Conservation (phyloP, 2,797 vertebrate species). For the Sebastes oblongus region DNA sequence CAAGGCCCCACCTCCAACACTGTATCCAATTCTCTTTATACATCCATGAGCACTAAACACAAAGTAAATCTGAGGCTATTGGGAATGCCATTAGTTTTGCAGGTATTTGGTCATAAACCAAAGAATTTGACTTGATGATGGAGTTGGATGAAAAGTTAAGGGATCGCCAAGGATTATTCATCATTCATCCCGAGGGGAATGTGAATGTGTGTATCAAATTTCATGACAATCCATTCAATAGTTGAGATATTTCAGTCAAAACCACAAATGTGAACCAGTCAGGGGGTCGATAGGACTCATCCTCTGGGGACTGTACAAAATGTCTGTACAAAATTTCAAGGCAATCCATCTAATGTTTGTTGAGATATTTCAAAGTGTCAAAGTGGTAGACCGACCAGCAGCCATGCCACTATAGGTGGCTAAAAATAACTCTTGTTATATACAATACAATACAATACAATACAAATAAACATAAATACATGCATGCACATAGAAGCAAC, state of each 20-base stretch:
- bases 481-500: background rate
- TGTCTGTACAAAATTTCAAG: background rate
- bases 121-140: background rate
- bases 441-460: background rate
- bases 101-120: background rate
- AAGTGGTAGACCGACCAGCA: background rate
- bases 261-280: background rate
- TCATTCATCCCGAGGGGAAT: background rate
- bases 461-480: background rate
- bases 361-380: background rate
- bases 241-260: too few relatives aligned
- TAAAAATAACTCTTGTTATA: background rate
- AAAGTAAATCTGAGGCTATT: background rate
- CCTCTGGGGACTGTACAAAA: background rate
- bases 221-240: background rate
- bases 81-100: background rate
- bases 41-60: background rate
- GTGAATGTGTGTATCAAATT: background rate
- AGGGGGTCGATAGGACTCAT: background rate
- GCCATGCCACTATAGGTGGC: background rate
- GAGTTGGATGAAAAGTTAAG: background rate
- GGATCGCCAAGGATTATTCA: background rate
- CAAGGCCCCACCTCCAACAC: too few relatives aligned
- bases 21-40: too few relatives aligned
- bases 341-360: background rate